Percentiles rank a stretch among this genome's conserved stretches.
Evolutionary conservation across 2,113 vertebrate genomes (phyloP).

Genomic region (Silurus asotus): DNA sequence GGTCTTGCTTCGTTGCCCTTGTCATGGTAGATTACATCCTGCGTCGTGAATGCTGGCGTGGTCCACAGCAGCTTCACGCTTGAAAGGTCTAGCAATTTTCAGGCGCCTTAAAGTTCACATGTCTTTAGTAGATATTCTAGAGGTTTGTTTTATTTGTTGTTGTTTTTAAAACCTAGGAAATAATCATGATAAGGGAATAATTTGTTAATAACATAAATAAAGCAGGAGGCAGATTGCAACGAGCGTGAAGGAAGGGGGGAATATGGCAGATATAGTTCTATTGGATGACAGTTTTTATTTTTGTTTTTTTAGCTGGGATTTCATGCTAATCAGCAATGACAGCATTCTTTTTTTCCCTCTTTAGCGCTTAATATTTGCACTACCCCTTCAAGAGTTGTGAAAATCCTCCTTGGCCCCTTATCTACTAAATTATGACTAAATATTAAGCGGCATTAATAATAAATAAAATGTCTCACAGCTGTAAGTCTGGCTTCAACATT

Average conservation of each 20-base stretch:
- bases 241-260: background rate
- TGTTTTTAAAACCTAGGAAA: background rate
- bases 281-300: background rate
- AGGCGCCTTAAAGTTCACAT: background rate
- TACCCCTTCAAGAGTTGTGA: background rate
- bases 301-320: background rate
- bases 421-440: slow-evolving; percentile 13
- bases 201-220: background rate
- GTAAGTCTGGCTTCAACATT: background rate
- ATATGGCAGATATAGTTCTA: background rate
- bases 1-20: slow-evolving; percentile 26
- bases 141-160: background rate
- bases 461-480: background rate
- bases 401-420: slow-evolving; percentile 9
- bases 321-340: slow-evolving; percentile 5
- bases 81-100: background rate
- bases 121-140: background rate
- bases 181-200: background rate
- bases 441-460: slow-evolving; percentile 13
- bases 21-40: slow-evolving; percentile 50
- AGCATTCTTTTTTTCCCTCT: background rate
- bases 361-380: background rate
- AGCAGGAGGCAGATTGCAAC: too few relatives aligned
- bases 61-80: slow-evolving; percentile 20
- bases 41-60: slow-evolving; percentile 26